Base-by-base conservation (phyloP, 1,140 invertebrate genomes). In the Drosophila sechellia region DNA sequence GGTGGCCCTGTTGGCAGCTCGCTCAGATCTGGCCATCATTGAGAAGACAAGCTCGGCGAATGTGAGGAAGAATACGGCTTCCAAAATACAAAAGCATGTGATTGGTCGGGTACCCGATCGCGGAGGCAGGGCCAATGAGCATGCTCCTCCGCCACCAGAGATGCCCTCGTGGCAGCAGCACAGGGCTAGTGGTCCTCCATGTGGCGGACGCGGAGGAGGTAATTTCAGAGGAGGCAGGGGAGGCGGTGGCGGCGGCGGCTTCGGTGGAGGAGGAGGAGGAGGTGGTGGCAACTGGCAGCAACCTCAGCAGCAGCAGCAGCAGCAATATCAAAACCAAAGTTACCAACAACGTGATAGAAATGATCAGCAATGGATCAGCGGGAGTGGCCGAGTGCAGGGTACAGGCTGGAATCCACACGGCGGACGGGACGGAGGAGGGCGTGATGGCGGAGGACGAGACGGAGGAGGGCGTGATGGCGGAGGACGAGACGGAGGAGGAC, bases 141-240 rank as follows among this genome's bases (percentile, higher is more conserved):
- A 97, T 84, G 96, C 97, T 70, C 95, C 97, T 4, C 98, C 98
- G 1, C 97, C 98, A 5, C 97, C 97, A 11, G 98, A 99, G 94
- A 98, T 99, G 97, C 98, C 98, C 10, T 95, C 96, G 1, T 99
- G 97, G 96, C 95, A 96, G 34, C 80, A 90, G 48, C 90, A 85
- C 31, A 90, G 93, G 5, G 76, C 87, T 6, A 63, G 91, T 17
- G 92, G 77, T 11, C 84, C 84, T 2, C 70, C 37, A 10, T 66
- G 81, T 15, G 81, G 77, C 4, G 57, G 81, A 10, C 50, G 79
- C 11, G 75, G 85, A 2, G 69, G 79, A 49, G 83, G 83, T 2
- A 72, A 71, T 31, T 81, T 77, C 5, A 61, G 80, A n/a, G 81
- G 77, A 5, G 71, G 65, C 42, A 53, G 65, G 3, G 56, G 79